Evolutionary conservation across 1,140 invertebrate genomes (phyloP).

Genomic region (Drosophila micromelanica): DNA sequence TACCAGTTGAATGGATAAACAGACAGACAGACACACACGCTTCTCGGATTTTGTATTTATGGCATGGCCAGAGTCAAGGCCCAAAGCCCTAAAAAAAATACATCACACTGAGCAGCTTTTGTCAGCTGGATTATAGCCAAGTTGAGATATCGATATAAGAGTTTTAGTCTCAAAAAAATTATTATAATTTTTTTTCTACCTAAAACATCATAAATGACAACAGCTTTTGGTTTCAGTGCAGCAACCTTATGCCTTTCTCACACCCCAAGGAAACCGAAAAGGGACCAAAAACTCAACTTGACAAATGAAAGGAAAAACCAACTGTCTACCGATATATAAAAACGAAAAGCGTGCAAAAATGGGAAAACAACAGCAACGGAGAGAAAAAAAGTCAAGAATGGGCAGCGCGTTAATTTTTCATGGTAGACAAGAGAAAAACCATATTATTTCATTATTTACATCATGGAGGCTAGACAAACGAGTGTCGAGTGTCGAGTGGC

Average conservation of each 20-base stretch:
- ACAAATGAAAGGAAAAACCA: conserved; percentile 78
- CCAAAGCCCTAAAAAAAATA: conserved; percentile 7
- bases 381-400: conserved; percentile 65
- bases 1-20: conserved; percentile 13
- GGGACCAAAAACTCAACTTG: conserved; percentile 45
- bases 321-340: conserved; percentile 62
- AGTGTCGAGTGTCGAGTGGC: not conserved
- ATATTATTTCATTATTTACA: conserved; percentile 83
- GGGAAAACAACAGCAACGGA: conserved; percentile 13
- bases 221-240: conserved; percentile 42
- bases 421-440: conserved; percentile 72
- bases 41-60: conserved; percentile 15
- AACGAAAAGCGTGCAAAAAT: conserved; percentile 55
- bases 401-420: conserved; percentile 78
- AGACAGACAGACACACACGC: not conserved
- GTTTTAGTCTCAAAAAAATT: too few species aligned
- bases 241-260: conserved; percentile 38
- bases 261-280: conserved; percentile 22
- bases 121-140: conserved; percentile 6
- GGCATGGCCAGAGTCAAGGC: conserved; percentile 10
- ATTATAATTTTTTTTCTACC: too few species aligned
- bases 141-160: not conserved
- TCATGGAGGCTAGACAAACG: conserved; percentile 65
- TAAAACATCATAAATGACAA: conserved; percentile 1
- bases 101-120: conserved; percentile 4